Evolutionary conservation across 2,888 invertebrate species (phyloP).

Genomic region (Anodontia alba): DNA sequence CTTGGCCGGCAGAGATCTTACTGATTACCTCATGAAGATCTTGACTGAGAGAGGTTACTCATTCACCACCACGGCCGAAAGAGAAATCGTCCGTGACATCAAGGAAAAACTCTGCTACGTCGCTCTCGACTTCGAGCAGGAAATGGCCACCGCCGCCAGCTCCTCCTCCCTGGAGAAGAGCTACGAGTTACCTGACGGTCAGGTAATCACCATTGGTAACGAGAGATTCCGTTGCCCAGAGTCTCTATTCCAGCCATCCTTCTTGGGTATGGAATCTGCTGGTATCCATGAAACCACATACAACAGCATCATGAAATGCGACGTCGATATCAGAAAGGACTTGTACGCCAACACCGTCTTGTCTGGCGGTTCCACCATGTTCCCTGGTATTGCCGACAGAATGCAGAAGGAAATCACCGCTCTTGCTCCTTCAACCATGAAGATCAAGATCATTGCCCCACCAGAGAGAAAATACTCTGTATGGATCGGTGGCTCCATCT

Average conservation of each 20-base stretch:
- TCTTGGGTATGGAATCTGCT: constrained; percentile 81
- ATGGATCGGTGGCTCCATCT: constrained; percentile 19
- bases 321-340: constrained; percentile 82
- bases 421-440: constrained; percentile 86
- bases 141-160: constrained; percentile 80
- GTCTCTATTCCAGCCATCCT: constrained; percentile 81
- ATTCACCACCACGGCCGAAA: constrained; percentile 85
- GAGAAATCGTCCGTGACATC: constrained; percentile 97
- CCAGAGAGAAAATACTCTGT: constrained; percentile 18
- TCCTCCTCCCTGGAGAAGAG: constrained; percentile 80
- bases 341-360: constrained; percentile 88
- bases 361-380: constrained; percentile 97
- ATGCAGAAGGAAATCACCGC: constrained; percentile 99
- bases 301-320: constrained; percentile 83
- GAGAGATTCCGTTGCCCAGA: constrained; percentile 82
- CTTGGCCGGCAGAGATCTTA: constrained; percentile 75
- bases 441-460: constrained; percentile 20
- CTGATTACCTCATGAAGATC: constrained; percentile 86
- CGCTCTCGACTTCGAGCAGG: constrained; percentile 81
- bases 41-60: constrained; percentile 83
- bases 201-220: constrained; percentile 82
- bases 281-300: constrained; percentile 83
- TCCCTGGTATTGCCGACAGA: constrained; percentile 97
- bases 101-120: constrained; percentile 88
- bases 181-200: constrained; percentile 82